These are phyloP conservation scores for Nesidiocoris tenuis DNA, from an alignment of 2,888 invertebrate species.

Conservation along the genomic window DNA sequence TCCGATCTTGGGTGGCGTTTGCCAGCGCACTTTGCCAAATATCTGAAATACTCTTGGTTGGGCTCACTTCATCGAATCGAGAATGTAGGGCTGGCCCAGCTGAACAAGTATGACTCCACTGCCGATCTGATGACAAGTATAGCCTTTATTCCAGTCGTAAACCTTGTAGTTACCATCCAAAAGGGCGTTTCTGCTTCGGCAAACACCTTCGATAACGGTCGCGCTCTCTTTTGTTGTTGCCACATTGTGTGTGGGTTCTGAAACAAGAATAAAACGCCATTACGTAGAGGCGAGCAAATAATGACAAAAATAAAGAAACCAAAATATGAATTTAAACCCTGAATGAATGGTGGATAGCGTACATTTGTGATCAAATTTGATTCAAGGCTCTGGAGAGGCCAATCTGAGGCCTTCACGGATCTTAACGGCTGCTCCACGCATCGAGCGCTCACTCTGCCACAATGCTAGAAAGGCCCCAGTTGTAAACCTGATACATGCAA, in stretches of 20 bases:
- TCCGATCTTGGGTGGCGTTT: no score
- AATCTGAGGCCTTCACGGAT: no score
- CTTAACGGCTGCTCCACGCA: no score
- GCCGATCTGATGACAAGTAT: constrained; percentile 94
- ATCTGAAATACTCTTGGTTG: no score
- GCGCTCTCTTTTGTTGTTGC: constrained; percentile 89
- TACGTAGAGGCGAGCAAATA: neutral
- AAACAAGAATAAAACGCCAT: constrained; percentile 29
- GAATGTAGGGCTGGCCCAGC: constrained; percentile 91
- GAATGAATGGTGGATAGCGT: neutral
- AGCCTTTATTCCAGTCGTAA: constrained; percentile 99
- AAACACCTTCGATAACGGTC: constrained; percentile 93
- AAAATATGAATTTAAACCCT: neutral
- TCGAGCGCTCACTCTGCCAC: no score
- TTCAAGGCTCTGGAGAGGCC: no score
- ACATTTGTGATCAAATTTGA: no score
- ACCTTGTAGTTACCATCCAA: constrained; percentile 88
- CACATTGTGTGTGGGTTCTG: constrained; percentile 67
- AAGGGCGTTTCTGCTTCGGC: constrained; percentile 87
- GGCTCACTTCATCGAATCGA: constrained; percentile 74
- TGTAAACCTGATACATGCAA: no score
- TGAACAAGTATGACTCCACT: constrained; percentile 93
- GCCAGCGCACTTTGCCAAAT: no score
- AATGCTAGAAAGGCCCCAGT: no score
- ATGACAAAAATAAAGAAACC: neutral